Evolutionary conservation across 2,797 vertebrate genomes (phyloP).

Genomic region (Poecilia gillii): DNA sequence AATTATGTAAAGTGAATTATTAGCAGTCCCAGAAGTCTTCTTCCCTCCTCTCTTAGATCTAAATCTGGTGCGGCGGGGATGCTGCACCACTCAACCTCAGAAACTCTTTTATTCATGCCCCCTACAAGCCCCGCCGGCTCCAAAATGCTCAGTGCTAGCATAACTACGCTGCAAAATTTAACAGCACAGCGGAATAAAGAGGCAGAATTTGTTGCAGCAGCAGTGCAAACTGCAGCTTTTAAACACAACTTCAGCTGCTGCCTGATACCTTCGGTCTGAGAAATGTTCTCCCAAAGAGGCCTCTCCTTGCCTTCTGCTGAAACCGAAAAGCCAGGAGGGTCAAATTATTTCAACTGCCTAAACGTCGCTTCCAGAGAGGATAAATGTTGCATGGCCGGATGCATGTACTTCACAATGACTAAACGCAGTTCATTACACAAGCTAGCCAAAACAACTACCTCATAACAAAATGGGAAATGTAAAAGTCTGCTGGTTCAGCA

Average conservation of each 20-base stretch:
- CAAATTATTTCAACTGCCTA: slow-evolving; percentile 67
- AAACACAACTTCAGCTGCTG: slow-evolving; percentile 47
- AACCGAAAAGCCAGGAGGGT: slow-evolving; percentile 36
- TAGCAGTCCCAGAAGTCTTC: slow-evolving; percentile 36
- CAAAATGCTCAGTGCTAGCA: slow-evolving; percentile 71
- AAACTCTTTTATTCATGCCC: slow-evolving; percentile 72
- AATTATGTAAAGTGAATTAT: slow-evolving; percentile 41
- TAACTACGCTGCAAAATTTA: slow-evolving; percentile 73
- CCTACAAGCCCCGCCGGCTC: slow-evolving; percentile 61
- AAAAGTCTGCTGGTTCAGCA: slow-evolving; percentile 5
- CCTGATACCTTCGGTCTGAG: slow-evolving; percentile 11
- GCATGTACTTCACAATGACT: slow-evolving; percentile 41
- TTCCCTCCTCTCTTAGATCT: slow-evolving; percentile 55
- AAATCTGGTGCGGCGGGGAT: slow-evolving; percentile 69
- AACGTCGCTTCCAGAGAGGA: slow-evolving; percentile 52
- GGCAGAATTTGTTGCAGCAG: slow-evolving; percentile 68
- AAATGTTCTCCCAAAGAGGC: slow-evolving; percentile 51
- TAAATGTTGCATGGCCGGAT: slow-evolving; percentile 33
- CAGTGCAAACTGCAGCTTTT: slow-evolving; percentile 33
- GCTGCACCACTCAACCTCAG: slow-evolving; percentile 62
- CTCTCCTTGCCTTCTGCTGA: slow-evolving; percentile 35
- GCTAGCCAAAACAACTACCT: slow-evolving; percentile 20
- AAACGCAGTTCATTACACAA: slow-evolving; percentile 35
- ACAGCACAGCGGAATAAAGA: slow-evolving; percentile 76
- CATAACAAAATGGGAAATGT: not conserved